Evolutionary conservation across 1,140 invertebrate genomes (phyloP).

Genomic region (Nasonia vitripennis): DNA sequence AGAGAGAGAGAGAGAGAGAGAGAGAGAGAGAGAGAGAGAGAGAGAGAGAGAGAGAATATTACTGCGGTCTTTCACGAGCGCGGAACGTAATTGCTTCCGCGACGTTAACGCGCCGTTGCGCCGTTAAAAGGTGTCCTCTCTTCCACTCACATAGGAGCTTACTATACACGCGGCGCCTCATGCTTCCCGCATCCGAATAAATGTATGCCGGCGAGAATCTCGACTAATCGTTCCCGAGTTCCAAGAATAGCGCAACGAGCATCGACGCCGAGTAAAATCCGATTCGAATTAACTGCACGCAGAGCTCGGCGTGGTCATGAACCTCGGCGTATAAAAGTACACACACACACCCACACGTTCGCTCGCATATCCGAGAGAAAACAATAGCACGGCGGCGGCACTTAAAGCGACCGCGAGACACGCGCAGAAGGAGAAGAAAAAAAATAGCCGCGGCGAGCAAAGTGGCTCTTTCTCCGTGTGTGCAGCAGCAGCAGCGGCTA

Average conservation of each 20-base stretch:
- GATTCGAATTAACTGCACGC: no score
- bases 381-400: background rate
- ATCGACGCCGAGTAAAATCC: no score
- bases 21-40: no score
- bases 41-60: background rate
- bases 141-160: background rate
- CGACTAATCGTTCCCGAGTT: no score
- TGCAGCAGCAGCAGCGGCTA: background rate
- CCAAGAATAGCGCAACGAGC: no score
- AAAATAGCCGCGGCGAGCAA: slow-evolving; percentile 2
- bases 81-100: slow-evolving; percentile 39
- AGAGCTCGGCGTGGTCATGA: no score
- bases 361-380: background rate
- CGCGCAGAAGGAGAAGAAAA: background rate
- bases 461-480: slow-evolving; percentile 10
- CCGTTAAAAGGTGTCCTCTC: slow-evolving; percentile 53
- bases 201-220: no score
- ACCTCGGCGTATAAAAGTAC: background rate
- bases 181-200: no score
- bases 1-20: no score
- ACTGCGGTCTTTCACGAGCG: slow-evolving; percentile 20
- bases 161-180: background rate
- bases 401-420: slow-evolving; percentile 5
- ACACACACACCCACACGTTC: no score
- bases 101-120: slow-evolving; percentile 46